These are phyloP conservation scores for Antigone vipio DNA, from an alignment of 2,113 vertebrate genomes.

Conservation along the genomic window DNA sequence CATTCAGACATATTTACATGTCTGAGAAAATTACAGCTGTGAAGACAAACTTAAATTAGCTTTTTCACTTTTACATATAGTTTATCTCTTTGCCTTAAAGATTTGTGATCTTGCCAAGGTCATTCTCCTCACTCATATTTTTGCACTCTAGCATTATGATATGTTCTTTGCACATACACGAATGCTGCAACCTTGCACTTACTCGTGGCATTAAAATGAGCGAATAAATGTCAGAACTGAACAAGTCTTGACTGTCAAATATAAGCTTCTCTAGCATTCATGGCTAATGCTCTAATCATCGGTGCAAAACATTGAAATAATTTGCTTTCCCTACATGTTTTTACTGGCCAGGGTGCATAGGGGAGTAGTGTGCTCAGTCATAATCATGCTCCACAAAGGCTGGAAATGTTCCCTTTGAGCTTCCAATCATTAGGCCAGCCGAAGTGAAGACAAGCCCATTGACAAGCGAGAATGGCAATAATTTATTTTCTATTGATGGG, in stretches of 20 bases:
- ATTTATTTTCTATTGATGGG: slow-evolving; percentile 97
- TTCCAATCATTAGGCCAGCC: slow-evolving; percentile 75
- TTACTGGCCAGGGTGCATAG: slow-evolving; percentile 69
- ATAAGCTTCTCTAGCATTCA: slow-evolving; percentile 57
- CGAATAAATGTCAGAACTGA: slow-evolving; percentile 61
- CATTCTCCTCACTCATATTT: slow-evolving; percentile 37
- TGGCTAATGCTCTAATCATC: slow-evolving; percentile 70
- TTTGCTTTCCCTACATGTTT: slow-evolving; percentile 74
- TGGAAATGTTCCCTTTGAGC: slow-evolving; percentile 79
- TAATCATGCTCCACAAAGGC: slow-evolving; percentile 74
- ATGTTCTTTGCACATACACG: slow-evolving; percentile 5
- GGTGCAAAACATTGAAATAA: slow-evolving; percentile 76
- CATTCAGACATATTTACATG: slow-evolving; percentile 5
- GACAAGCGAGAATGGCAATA: slow-evolving; percentile 90
- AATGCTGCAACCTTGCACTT: slow-evolving; percentile 31
- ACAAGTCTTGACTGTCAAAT: slow-evolving; percentile 63
- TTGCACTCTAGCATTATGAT: not conserved
- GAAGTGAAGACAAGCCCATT: slow-evolving; percentile 85
- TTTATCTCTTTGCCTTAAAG: slow-evolving; percentile 52
- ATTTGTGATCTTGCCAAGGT: slow-evolving; percentile 52
- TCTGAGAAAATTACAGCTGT: slow-evolving; percentile 9
- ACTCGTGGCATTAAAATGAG: slow-evolving; percentile 59
- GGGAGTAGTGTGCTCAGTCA: slow-evolving; percentile 62
- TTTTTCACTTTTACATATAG: not conserved
- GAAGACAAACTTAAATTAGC: slow-evolving; percentile 21